Evolutionary conservation across 1,140 invertebrate species (phyloP), one percentile per base, ranked within the genome.

Genomic region (Drosophila bocqueti): DNA sequence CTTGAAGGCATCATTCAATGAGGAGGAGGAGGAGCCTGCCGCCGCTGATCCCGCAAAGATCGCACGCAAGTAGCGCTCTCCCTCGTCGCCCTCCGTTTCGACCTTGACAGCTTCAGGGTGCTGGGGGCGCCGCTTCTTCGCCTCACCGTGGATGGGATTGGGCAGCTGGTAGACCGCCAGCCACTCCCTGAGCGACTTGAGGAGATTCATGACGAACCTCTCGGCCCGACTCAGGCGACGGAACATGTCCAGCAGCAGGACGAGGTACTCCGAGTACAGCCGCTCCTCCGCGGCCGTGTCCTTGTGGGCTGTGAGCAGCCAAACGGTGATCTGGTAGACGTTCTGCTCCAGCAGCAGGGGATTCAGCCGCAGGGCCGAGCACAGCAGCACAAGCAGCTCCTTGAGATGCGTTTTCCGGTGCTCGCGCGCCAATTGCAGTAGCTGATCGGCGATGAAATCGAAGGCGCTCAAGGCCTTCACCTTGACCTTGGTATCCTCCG

Each of bases 221-320:
- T 93, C 92, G 1, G 81, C 72, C 0, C 91, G 77, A 43, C 89
- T 92, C 9, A 93, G 31, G 0, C 85, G 85, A 0, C 89, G 74
- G 38, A 85, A 93, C 83, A 92, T 86, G 64, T 93, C 89, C 58
- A 93, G 58, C 54, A 93, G 26, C 1, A 85, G 76, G 0, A 85
- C 76, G 4, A 93, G 49, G 47, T 79, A 93, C 18, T 92, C 81
- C 2, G 77, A 73, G 45, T 87, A 92, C 3, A 91, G 59, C 7
- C 38, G n/a, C 38, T 83, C 58, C 57, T 81, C 80, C 16, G 55
- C 29, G 1, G 47, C 29, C 5, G 8, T 66, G 7, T 47, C 52
- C 40, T 92, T 92, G n/a, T 21, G 45, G 0, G 67, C 54, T 2
- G 77, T 72, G 8, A 93, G 76, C 66, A 92, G 63, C 86, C 83